Evolutionary conservation across 2,797 vertebrate species (phyloP).

Genomic region (Emys orbicularis): DNA sequence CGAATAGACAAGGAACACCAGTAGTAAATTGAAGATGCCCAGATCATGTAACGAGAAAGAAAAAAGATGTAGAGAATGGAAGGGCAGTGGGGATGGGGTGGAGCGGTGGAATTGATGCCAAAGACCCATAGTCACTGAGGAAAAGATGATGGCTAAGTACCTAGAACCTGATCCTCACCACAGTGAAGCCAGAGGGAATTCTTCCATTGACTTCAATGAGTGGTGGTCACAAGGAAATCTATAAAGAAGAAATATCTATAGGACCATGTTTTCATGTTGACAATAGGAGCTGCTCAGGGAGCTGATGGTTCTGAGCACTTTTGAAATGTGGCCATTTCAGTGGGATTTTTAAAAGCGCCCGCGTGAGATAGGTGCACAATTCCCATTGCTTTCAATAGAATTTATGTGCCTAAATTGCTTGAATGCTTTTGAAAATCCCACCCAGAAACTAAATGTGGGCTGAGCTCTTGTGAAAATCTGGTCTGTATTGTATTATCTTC

Average conservation of each 20-base stretch:
- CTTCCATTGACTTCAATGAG: neutral
- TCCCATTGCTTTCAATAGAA: neutral
- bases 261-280: neutral
- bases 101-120: neutral
- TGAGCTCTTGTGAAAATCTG: neutral
- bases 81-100: neutral
- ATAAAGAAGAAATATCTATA: neutral
- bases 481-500: slow-evolving; percentile 11
- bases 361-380: neutral
- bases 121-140: neutral
- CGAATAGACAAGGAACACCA: too few relatives aligned
- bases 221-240: neutral
- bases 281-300: neutral
- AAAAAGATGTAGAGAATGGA: too few relatives aligned
- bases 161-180: neutral
- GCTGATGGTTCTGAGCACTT: neutral
- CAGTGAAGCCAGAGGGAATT: neutral
- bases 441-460: neutral
- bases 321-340: neutral
- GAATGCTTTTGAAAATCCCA: neutral
- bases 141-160: neutral
- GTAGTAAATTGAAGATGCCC: too few relatives aligned
- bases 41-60: too few relatives aligned
- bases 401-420: neutral
- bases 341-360: neutral